Conservation (phyloP, 2,888 invertebrate genomes). For the Dicyrtomina minuta region DNA sequence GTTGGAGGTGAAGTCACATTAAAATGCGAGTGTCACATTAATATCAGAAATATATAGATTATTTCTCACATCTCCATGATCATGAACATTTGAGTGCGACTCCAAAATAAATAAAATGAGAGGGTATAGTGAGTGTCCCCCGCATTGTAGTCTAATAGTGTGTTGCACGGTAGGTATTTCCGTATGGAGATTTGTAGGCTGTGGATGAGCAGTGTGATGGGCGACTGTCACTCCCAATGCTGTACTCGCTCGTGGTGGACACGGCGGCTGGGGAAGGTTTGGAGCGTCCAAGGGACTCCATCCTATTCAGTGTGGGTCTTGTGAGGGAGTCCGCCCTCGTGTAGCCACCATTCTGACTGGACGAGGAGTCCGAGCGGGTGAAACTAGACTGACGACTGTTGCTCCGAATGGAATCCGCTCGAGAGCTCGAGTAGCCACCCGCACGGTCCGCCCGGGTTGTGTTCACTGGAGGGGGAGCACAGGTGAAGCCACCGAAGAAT, state of each 20-base stretch:
- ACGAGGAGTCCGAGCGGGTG: constrained; percentile 19
- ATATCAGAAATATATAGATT: neutral
- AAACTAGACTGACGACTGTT: constrained; percentile 28
- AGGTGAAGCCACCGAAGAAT: constrained; percentile 29
- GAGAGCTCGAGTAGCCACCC: constrained; percentile 11
- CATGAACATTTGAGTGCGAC: no score
- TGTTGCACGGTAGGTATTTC: constrained; percentile 21
- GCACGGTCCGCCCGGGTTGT: constrained; percentile 22
- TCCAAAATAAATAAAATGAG: neutral
- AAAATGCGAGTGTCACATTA: neutral
- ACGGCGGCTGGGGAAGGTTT: neutral
- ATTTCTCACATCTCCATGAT: neutral
- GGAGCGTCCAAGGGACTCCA: constrained; percentile 9
- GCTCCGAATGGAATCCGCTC: constrained; percentile 23
- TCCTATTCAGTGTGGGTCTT: constrained; percentile 9
- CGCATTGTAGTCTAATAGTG: constrained; percentile 11
- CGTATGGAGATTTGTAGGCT: constrained; percentile 22
- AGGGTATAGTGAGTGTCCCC: no score
- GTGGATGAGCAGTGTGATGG: constrained; percentile 21
- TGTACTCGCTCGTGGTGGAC: constrained; percentile 20
- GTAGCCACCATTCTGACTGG: constrained; percentile 12
- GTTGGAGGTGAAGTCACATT: no score
- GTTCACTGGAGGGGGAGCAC: constrained; percentile 23
- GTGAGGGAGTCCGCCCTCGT: constrained; percentile 12
- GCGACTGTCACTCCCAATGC: constrained; percentile 12